Base-by-base conservation (phyloP, 2,797 vertebrate species). In the Synanceia verrucosa region DNA sequence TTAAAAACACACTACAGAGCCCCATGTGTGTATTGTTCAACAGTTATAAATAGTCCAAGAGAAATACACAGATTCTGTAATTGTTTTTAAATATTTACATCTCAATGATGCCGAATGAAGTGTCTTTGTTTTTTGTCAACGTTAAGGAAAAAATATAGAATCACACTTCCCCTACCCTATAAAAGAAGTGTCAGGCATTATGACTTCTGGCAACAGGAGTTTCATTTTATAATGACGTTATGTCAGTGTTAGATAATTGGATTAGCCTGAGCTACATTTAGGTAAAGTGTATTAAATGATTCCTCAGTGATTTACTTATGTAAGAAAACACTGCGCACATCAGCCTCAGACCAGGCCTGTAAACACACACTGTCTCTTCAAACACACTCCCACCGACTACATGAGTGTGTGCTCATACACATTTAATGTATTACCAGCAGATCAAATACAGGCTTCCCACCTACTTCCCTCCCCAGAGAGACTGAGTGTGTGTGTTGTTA, bases 371-470 rank as follows among this genome's bases (percentile, higher is more conserved):
- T 19, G 52, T 33, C 48, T 41, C 43, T 24, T 39, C 16, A 64
- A 21, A 7, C 57, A 33, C 37, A 14, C 44, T 36, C 43, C 12
- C 60, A 16, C 56, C 57, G 28, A 19, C 75, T 37, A 44, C 68
- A 59, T 4, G 0, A 65, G 69, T 63, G 71, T 69, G 65, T 46
- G 44, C 82, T 85, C 69, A 69, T 84, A 78, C 76, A 78, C 82
- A 78, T 88, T 86, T 85, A 85, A 82, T 86, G 68, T 83, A 87
- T 89, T 86, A 88, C 60, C 74, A 46, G 31, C 84, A 87, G 85
- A 90, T 89, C 85, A 89, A 90, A 90, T 81, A 83, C 85, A 74
- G 60, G 53, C 83, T 78, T 74, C 73, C 61, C 82, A 84, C 82
- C 81, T 84, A 64, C 70, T 78, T 86, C 68, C 68, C 62, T 88